Evolutionary conservation across 1,140 invertebrate genomes (phyloP).

Genomic region (Druon quercuslanigerum): DNA sequence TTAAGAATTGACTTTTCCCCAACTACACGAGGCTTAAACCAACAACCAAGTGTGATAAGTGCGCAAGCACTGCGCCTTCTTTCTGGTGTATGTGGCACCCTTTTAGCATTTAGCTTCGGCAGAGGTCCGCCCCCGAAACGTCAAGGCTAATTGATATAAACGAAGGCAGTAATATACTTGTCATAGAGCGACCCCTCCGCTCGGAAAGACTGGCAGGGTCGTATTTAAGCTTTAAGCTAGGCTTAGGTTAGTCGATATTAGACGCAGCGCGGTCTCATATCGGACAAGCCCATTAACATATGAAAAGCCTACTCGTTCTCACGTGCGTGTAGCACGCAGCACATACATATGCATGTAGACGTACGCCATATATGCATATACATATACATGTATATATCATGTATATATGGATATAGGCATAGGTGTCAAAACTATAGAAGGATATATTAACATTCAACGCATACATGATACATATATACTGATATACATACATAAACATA

Average conservation of each 20-base stretch:
- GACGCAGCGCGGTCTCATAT: slow-evolving; percentile 58
- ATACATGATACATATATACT: too few species aligned
- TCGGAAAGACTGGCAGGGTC: slow-evolving; percentile 45
- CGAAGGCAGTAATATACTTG: slow-evolving; percentile 71
- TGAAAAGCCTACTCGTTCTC: slow-evolving; percentile 54
- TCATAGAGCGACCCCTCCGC: slow-evolving; percentile 64
- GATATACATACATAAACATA: too few species aligned
- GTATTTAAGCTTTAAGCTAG: slow-evolving; percentile 56
- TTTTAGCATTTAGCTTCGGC: slow-evolving; percentile 53
- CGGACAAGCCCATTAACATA: slow-evolving; percentile 66
- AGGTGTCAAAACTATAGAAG: too few species aligned
- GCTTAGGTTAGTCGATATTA: slow-evolving; percentile 68
- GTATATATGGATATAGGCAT: too few species aligned
- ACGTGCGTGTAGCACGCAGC: slow-evolving; percentile 13
- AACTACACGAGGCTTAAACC: neutral
- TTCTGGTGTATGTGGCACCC: slow-evolving; percentile 42
- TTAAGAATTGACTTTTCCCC: neutral
- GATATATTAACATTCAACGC: too few species aligned
- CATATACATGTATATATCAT: too few species aligned
- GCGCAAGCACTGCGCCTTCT: slow-evolving; percentile 34
- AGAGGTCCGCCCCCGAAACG: slow-evolving; percentile 64
- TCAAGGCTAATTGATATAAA: slow-evolving; percentile 73
- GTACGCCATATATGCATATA: too few species aligned
- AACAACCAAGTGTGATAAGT: slow-evolving; percentile 14
- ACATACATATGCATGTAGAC: neutral